Conservation (phyloP, 2,888 invertebrate genomes). For the Chorisops tibialis region DNA sequence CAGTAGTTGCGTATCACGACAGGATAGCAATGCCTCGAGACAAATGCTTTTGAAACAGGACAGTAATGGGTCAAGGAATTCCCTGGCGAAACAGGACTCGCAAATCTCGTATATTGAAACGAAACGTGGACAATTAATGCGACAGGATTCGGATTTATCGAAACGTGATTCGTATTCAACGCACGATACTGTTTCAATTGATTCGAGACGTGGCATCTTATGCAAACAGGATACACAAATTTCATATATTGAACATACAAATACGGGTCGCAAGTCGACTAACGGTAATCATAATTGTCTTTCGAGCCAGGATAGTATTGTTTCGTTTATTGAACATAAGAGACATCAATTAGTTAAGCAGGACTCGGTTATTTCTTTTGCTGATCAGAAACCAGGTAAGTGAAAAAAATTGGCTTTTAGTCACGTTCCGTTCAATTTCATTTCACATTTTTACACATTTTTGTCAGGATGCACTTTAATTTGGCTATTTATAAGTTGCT, state of each 20-base stretch:
- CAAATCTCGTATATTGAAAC: constrained; percentile 52
- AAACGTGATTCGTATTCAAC: constrained; percentile 42
- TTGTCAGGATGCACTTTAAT: too few species aligned
- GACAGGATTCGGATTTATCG: constrained; percentile 38
- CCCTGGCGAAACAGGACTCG: constrained; percentile 51
- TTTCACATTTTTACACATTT: too few species aligned
- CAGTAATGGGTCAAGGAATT: constrained; percentile 50
- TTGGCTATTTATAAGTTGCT: too few species aligned
- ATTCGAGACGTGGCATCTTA: constrained; percentile 43
- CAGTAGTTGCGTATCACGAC: constrained; percentile 37
- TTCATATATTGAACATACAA: constrained; percentile 40
- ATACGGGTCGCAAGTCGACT: constrained; percentile 7
- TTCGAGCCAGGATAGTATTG: constrained; percentile 39
- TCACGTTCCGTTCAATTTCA: not conserved
- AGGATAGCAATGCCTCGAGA: constrained; percentile 48
- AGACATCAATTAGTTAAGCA: constrained; percentile 51
- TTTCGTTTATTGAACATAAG: constrained; percentile 46
- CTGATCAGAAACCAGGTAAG: constrained; percentile 49
- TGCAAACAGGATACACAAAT: constrained; percentile 43
- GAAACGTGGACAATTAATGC: constrained; percentile 41
- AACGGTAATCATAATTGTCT: constrained; percentile 27
- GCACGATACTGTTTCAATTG: constrained; percentile 48
- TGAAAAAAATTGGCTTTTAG: constrained; percentile 6
- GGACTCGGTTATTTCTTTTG: constrained; percentile 52
- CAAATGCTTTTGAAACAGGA: constrained; percentile 49